A percentile compares a stretch with the other conserved stretches of the same genome.
Conservation (phyloP, 2,888 invertebrate species). For the Microdon myrmicae region DNA sequence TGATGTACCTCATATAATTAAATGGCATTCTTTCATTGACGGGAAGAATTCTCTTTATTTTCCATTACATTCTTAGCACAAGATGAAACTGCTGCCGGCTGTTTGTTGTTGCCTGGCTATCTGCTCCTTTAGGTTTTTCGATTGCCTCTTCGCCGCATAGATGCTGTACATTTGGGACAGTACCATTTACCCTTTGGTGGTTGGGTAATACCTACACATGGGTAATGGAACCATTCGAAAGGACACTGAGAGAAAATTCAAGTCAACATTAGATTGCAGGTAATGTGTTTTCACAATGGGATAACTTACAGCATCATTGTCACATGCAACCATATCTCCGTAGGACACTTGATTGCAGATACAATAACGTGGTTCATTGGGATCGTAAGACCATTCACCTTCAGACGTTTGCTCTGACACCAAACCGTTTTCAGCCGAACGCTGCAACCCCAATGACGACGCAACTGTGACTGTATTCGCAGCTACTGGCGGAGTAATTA, state of each 20-base stretch:
- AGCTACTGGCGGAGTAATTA: constrained; percentile 24
- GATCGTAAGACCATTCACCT: constrained; percentile 92
- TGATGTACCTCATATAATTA: too few species aligned
- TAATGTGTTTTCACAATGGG: constrained; percentile 5
- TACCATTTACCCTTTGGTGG: constrained; percentile 99
- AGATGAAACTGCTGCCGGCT: too few species aligned
- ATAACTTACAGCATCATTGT: constrained; percentile 89
- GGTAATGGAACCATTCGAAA: constrained; percentile 99
- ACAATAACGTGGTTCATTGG: constrained; percentile 96
- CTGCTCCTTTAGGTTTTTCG: constrained; percentile 74
- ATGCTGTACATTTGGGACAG: constrained; percentile 92
- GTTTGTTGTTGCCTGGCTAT: neutral
- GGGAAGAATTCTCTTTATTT: too few species aligned
- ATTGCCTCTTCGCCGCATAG: constrained; percentile 85
- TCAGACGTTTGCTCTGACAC: constrained; percentile 68
- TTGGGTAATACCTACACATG: constrained; percentile 94
- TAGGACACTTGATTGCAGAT: constrained; percentile 97
- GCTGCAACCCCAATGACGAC: too few species aligned
- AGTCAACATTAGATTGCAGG: constrained; percentile 38
- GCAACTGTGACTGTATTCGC: constrained; percentile 55
- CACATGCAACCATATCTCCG: constrained; percentile 99
- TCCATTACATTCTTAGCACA: too few species aligned
- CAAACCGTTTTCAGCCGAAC: constrained; percentile 61
- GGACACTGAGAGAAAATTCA: constrained; percentile 77
- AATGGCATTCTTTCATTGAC: too few species aligned